Base-by-base conservation (phyloP, 2,113 vertebrate species). In the Carollia perspicillata region DNA sequence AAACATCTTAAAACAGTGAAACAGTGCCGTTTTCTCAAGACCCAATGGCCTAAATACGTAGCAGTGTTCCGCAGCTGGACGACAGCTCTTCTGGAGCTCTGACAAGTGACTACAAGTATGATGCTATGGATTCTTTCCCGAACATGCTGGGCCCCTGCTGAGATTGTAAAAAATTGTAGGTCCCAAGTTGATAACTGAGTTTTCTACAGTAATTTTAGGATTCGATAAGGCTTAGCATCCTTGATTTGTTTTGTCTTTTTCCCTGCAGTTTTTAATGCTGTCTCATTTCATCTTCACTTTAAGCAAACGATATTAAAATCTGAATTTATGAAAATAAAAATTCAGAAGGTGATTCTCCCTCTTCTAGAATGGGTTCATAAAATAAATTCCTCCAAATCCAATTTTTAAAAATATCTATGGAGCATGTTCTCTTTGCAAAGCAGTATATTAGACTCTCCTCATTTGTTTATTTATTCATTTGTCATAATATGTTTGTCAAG, bases 211-310 rank as follows among this genome's bases (percentile, higher is more conserved):
- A 12, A 85, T 75, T 40, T 51, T 58, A 60, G 35, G 18, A 42
- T 88, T 90, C 58, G 51, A 22, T 9, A 44, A 93, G 16, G 20
- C 84, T 93, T 44, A 17, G 33, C 18, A 30, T 42, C 42, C 22
- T 37, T 93, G 26, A 42, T 86, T 87, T 87, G 20, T 71, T 94
- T 53, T 89, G 55, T 63, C n/a, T 71, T 96, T 80, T 80, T 8
- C 66, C 33, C 35, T 35, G 2, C 87, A 42, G 51, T 7, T 68
- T 94, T 72, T 68, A 89, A 53, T 63, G 30, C 13, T 74, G 35
- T 95, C 75, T 63, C 18, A 72, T 86, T 80, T 95, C 33, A 95
- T 37, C 28, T 89, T 77, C 16, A 66, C 47, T 84, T 69, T 69
- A 72, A 92, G 40, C 30, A 87, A 89, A 78, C 37, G 16, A 65